Base-by-base conservation (phyloP, 2,888 invertebrate genomes). In the Copidosoma aretas region DNA sequence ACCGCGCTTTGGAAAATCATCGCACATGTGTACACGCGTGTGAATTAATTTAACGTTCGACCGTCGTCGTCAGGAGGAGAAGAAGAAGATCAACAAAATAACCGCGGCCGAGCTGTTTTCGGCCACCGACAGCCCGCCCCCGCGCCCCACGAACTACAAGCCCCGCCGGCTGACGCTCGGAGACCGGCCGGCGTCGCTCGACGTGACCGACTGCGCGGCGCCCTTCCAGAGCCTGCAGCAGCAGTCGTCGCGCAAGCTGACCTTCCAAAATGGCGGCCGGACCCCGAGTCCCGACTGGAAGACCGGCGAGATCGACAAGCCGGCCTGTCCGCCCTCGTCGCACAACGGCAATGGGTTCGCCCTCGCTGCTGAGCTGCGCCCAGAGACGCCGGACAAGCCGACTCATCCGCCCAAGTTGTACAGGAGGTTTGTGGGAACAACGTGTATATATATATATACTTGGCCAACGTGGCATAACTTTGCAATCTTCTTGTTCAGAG, bases 281-380 rank as follows among this genome's bases (percentile, higher is more conserved):
- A 8, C 8, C 32, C 3, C 49, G 17, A n/a, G 19, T 4, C 14
- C 43, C 22, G 22, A 59, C 22, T 8, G 39, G n/a, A 21, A 58
- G 12, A n/a, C 41, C 60, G n/a, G 15, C 17, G 51, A 25, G 24
- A 3, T 58, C 3, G 56, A 68, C 1, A 65, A 69, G 32, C 62
- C 69, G 4, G 41, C 1, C 19, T 62, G 64, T 17, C 65, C 65
- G 10, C 62, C 62, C 0, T 32, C 43, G 41, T 14, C 39, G 58
- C 41, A 12, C n/a, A 32, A 32, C 8, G 32, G 32, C 32, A 32
- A 32, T 32, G 58, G 39, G n/a, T 39, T 2, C 41, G 10, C n/a
- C 58, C 10, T n/a, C 1, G 22, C 2, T n/a, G 22, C 12, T 10
- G 15, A 21, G 12, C n/a, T n/a, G n/a, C 57, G 63, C 2, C 59